Percentiles rank a stretch among this genome's conserved stretches.
phyloP scores from a whole-genome alignment of 1,140 invertebrate species.

The Spodoptera frugiperda region DNA sequence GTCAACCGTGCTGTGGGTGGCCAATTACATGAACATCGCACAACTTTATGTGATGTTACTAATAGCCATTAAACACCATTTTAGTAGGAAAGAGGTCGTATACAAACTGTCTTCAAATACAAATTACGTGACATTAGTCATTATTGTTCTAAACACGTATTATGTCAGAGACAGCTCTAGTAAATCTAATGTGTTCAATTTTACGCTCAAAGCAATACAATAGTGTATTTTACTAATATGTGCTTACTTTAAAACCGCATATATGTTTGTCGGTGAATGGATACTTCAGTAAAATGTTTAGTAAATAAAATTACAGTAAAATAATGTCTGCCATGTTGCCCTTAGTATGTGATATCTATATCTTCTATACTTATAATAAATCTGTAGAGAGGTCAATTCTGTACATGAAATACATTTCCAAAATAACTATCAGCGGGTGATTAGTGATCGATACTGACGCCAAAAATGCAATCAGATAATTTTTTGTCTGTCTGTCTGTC shows the following conservation, averaged over 20 bases:
- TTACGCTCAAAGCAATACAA: neutral
- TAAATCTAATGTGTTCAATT: conserved; percentile 7
- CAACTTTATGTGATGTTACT: neutral
- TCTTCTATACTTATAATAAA: no score
- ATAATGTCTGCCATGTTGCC: no score
- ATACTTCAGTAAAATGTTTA: no score
- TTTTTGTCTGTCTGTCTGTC: no score
- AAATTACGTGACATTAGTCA: neutral
- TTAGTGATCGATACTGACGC: no score
- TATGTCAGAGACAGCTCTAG: neutral
- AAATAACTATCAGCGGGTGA: no score
- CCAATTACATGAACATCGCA: neutral
- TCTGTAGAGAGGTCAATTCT: no score
- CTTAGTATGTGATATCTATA: no score
- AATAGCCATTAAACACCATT: conserved; percentile 12
- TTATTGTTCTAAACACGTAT: conserved; percentile 7
- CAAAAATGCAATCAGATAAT: no score
- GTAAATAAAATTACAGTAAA: no score
- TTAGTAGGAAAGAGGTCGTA: conserved; percentile 1
- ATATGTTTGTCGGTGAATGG: neutral
- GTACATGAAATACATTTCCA: no score
- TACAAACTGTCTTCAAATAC: conserved; percentile 15
- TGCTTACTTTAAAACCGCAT: neutral
- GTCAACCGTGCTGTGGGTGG: no score
- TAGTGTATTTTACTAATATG: neutral